phyloP scores from a whole-genome alignment of 2,113 vertebrate species.

The Meriones unguiculatus region DNA sequence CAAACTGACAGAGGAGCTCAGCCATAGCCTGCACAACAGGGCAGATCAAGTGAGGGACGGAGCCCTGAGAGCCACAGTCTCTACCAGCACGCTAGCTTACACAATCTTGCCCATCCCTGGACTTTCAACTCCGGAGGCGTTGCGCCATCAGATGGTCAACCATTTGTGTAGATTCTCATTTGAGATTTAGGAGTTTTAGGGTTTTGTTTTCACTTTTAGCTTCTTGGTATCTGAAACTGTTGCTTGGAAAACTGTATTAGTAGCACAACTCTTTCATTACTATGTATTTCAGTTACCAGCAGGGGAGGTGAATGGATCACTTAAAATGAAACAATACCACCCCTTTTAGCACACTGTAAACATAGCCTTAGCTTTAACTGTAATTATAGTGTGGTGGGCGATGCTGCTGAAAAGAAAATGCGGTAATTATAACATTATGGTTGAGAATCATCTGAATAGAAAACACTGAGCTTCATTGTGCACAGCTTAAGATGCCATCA shows the following conservation, averaged over 20 bases:
- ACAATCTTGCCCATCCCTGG: not conserved
- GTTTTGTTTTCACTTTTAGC: not conserved
- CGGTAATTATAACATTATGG: constrained; percentile 69
- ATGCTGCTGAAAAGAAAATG: constrained; percentile 56
- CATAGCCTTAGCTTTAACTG: constrained; percentile 63
- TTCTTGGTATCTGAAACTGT: constrained; percentile 57
- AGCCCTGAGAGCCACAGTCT: not conserved
- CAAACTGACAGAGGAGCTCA: not conserved
- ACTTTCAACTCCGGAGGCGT: not conserved
- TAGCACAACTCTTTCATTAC: constrained; percentile 8
- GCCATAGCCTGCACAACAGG: not conserved
- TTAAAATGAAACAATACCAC: constrained; percentile 69
- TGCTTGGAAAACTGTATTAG: constrained; percentile 54
- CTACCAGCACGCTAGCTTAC: not conserved
- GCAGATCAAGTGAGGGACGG: not conserved
- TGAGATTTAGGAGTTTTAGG: not conserved
- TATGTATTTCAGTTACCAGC: constrained; percentile 61
- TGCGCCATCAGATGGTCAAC: not conserved
- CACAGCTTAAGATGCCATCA: constrained; percentile 32
- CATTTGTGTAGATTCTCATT: not conserved
- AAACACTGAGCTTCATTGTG: constrained; percentile 49
- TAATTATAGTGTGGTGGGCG: constrained; percentile 70
- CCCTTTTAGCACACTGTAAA: constrained; percentile 60
- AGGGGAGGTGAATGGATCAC: constrained; percentile 64
- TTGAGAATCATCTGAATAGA: constrained; percentile 60